Conservation (phyloP, 2,113 vertebrate species). For the Illadopsis cleaveri region DNA sequence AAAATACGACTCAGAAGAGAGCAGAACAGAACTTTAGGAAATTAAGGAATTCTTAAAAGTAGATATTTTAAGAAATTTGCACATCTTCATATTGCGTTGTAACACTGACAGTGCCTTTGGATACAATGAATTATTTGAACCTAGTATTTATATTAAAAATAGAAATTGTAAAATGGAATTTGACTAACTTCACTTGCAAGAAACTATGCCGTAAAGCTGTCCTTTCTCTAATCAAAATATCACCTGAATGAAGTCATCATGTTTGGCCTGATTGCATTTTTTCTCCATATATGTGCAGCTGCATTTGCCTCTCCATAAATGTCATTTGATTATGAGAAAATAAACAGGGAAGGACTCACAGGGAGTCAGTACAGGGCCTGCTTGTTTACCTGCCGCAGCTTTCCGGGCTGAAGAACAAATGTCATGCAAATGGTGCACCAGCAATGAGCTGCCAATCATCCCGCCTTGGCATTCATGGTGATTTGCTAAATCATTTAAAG, state of each 20-base stretch:
- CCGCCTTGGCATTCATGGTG: slow-evolving; percentile 92
- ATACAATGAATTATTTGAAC: slow-evolving; percentile 44
- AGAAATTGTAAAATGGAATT: slow-evolving; percentile 68
- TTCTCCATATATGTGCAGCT: slow-evolving; percentile 85
- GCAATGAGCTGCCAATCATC: slow-evolving; percentile 96
- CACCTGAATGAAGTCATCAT: slow-evolving; percentile 86
- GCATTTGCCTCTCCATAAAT: slow-evolving; percentile 89
- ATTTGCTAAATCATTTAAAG: slow-evolving; percentile 96
- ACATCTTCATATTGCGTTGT: neutral
- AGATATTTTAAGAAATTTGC: neutral
- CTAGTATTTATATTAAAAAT: slow-evolving; percentile 60
- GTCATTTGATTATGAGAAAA: slow-evolving; percentile 98
- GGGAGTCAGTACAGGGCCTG: slow-evolving; percentile 86
- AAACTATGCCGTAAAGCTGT: slow-evolving; percentile 77
- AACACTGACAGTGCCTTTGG: neutral
- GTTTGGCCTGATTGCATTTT: slow-evolving; percentile 85
- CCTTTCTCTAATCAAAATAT: slow-evolving; percentile 83
- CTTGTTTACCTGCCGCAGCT: slow-evolving; percentile 96
- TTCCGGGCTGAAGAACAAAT: slow-evolving; percentile 95
- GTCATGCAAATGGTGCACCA: slow-evolving; percentile 98
- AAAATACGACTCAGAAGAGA: neutral
- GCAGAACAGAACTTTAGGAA: neutral
- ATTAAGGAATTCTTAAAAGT: neutral
- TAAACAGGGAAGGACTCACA: slow-evolving; percentile 88
- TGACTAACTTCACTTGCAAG: slow-evolving; percentile 68